These are phyloP conservation scores for Anhinga rufa DNA, from an alignment of 2,113 vertebrate species.

Conservation along the genomic window DNA sequence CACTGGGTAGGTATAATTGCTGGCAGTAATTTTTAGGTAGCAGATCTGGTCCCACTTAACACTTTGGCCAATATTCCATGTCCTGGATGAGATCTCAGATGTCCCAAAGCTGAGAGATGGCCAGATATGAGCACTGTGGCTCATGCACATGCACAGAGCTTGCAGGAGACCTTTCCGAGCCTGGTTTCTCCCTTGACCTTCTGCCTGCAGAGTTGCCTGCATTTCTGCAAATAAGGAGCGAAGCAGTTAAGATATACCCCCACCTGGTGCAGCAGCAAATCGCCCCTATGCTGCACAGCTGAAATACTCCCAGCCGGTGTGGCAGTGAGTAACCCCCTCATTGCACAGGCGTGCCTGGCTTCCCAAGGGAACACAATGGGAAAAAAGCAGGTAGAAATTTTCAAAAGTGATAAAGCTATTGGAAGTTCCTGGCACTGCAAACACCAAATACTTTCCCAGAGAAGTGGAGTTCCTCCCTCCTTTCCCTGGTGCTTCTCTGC, in stretches of 20 bases:
- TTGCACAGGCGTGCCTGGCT: neutral
- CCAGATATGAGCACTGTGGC: neutral
- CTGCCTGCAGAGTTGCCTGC: neutral
- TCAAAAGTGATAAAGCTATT: neutral
- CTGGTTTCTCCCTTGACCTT: neutral
- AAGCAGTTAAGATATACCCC: neutral
- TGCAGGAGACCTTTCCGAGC: neutral
- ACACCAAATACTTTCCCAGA: neutral
- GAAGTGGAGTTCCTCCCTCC: neutral
- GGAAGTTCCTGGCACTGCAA: neutral
- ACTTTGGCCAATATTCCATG: neutral
- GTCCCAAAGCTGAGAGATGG: neutral
- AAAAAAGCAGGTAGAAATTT: neutral
- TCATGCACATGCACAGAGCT: no score
- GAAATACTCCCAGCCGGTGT: neutral
- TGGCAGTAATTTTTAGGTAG: neutral
- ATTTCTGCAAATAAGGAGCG: neutral
- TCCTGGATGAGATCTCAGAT: neutral
- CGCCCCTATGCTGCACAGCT: neutral
- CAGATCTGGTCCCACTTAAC: neutral
- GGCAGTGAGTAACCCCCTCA: neutral
- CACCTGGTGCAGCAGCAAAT: no score
- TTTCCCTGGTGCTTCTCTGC: neutral
- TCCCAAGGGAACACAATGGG: neutral
- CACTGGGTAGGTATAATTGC: neutral